These are phyloP conservation scores for Dendroctonus ponderosae DNA, from an alignment of 1,140 invertebrate genomes.

Conservation along the genomic window DNA sequence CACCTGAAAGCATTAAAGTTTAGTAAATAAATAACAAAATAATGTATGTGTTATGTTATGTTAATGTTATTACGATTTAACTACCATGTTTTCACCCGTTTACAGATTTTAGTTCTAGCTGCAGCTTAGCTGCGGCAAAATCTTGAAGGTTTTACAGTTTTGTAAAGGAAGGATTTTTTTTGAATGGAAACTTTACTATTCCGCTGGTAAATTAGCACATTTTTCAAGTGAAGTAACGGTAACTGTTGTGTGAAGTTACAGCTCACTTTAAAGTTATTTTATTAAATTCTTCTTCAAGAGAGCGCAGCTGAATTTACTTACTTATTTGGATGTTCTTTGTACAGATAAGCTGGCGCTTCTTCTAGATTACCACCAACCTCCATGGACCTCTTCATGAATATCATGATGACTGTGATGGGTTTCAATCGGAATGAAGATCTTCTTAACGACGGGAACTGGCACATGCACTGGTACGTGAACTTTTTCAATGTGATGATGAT, in stretches of 20 bases:
- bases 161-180: no score
- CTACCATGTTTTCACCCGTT: no score
- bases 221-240: not conserved
- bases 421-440: conserved; percentile 47
- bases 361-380: conserved; percentile 44
- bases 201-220: no score
- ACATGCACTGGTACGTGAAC: conserved; percentile 49
- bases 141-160: no score
- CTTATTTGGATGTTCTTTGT: not conserved
- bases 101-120: no score
- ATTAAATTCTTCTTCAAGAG: not conserved
- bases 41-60: no score
- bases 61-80: no score
- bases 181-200: no score
- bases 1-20: no score
- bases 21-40: no score
- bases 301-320: not conserved
- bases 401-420: conserved; percentile 32
- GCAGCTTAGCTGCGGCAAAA: no score
- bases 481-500: conserved; percentile 65
- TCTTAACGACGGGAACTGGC: conserved; percentile 50
- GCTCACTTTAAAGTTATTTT: not conserved
- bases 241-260: not conserved
- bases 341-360: no score
- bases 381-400: conserved; percentile 29